phyloP scores from a whole-genome alignment of 2,888 invertebrate genomes.

The Subacronicta megacephala region DNA sequence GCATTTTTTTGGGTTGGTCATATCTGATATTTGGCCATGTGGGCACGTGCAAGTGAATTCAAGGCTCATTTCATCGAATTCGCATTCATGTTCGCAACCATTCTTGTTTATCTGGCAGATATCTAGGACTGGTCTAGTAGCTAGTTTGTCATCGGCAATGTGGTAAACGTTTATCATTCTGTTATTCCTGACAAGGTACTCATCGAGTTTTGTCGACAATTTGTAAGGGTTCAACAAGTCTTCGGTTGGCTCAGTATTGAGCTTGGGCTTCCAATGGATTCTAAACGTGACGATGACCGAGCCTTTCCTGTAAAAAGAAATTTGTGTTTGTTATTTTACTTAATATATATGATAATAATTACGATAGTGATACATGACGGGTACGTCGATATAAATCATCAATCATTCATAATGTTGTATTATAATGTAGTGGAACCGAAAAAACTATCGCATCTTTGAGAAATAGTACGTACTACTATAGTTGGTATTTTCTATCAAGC shows the following conservation, averaged over 20 bases:
- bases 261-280: conserved; percentile 91
- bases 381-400: too few species aligned
- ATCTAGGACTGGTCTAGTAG: conserved; percentile 88
- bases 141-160: conserved; percentile 81
- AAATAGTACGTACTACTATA: too few species aligned
- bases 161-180: conserved; percentile 89
- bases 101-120: conserved; percentile 91
- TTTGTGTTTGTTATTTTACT: neutral
- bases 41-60: conserved; percentile 92
- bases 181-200: conserved; percentile 83
- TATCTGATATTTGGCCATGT: conserved; percentile 80
- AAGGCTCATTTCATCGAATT: conserved; percentile 90
- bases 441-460: too few species aligned
- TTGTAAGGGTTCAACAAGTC: conserved; percentile 86
- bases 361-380: neutral
- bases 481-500: too few species aligned
- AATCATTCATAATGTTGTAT: too few species aligned
- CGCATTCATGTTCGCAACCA: conserved; percentile 91
- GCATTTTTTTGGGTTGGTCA: conserved; percentile 82
- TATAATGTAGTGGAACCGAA: too few species aligned
- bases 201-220: conserved; percentile 83
- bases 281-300: conserved; percentile 91
- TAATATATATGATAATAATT: too few species aligned
- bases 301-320: conserved; percentile 88
- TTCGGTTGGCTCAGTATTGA: conserved; percentile 76